Base-by-base conservation (phyloP, 2,888 invertebrate genomes). In the Sinohyriopsis cumingii region DNA sequence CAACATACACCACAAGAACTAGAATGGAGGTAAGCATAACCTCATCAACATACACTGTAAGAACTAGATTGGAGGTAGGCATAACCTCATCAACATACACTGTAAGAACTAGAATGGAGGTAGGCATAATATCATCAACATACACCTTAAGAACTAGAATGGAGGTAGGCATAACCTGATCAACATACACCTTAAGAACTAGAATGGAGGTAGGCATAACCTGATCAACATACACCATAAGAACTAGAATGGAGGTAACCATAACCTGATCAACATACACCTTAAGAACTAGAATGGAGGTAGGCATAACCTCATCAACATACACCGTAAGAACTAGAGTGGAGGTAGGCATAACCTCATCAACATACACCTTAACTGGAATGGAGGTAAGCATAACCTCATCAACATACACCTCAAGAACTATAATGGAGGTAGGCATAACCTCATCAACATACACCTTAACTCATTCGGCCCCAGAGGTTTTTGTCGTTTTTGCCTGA, bases 261-360 rank as follows among this genome's bases (percentile, higher is more conserved):
- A 33, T 33, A 33, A 5, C 4, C 33, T 33, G 4, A 7, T 33
- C 7, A 5, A 33, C 7, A 59, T 62, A 45, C 9, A 62, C 25
- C 25, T 25, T 25, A 3, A 25, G 25, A 25, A 25, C 25, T 25
- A 25, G 25, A 25, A 25, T 25, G 25, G 25, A 25, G 25, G 9
- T 33, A 20, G 54, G 1, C 55, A 60, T 68, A 55, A 7, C 1
- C 33, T 33, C 7, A 33, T 55, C 12, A 56, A 66, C 67, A 83
- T 71, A n/a, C n/a, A 92, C 92, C 90, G 92, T 92, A 33, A 91
- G 86, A 15, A 93, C 85, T 80, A 88, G 86, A 6, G 87, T 76
- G 80, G 87, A 80, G 15, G 77, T 72, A 12, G 81, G 69, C 61
- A 78, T 74, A 25, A 87, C 77, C 24, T 77, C 78, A 3, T 33